Conservation (phyloP, 2,888 invertebrate species). For the Campoplex nolae region DNA sequence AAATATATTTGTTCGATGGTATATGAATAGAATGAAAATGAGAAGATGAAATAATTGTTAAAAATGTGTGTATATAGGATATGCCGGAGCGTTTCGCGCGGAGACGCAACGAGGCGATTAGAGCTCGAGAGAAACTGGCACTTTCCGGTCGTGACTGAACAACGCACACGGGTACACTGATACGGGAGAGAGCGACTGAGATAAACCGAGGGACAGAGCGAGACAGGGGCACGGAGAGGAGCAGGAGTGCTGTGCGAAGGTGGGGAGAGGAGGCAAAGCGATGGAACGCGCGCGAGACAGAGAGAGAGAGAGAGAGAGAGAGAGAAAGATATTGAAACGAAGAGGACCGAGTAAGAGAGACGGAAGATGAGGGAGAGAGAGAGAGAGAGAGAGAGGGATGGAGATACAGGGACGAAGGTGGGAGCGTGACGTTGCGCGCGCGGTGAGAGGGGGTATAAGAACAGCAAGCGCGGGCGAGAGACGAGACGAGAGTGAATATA, state of each 20-base stretch:
- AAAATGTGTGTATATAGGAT: conserved; percentile 28
- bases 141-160: conserved; percentile 81
- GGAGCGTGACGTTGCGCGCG: conserved; percentile 69
- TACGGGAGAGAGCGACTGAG: conserved; percentile 67
- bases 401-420: conserved; percentile 54
- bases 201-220: conserved; percentile 65
- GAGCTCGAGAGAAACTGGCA: conserved; percentile 82
- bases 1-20: not conserved
- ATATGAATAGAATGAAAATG: conserved; percentile 12
- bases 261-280: conserved; percentile 53
- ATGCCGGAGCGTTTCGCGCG: conserved; percentile 67
- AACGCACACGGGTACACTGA: conserved; percentile 72
- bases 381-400: conserved; percentile 32
- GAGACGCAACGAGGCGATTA: conserved; percentile 79
- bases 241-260: conserved; percentile 12
- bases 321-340: conserved; percentile 41
- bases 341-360: conserved; percentile 29
- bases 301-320: conserved; percentile 47
- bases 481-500: conserved; percentile 46
- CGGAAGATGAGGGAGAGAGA: conserved; percentile 24
- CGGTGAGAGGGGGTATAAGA: conserved; percentile 64
- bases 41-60: conserved; percentile 38
- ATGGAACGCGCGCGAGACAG: conserved; percentile 45
- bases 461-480: conserved; percentile 65
- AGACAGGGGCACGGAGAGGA: conserved; percentile 41